A percentile compares a stretch with the other conserved stretches of the same genome.
Evolutionary conservation across 2,888 invertebrate genomes (phyloP).

Genomic region (Torymus tubicola): DNA sequence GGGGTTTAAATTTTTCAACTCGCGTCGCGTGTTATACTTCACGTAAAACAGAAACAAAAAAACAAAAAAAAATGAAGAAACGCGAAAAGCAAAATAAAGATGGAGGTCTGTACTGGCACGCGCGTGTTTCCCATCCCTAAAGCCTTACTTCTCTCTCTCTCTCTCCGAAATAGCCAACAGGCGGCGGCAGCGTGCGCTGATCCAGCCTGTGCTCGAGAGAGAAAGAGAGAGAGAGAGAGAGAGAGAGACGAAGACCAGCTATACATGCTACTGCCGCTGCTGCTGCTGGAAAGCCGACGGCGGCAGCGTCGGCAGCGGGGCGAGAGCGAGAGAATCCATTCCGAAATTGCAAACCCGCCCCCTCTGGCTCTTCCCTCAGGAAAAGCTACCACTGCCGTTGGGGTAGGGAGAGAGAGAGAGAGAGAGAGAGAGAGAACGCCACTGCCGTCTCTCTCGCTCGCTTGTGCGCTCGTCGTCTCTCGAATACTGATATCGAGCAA

Average conservation of each 20-base stretch:
- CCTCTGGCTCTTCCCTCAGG: constrained; percentile 69
- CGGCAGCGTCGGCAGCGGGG: constrained; percentile 44
- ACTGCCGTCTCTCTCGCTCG: constrained; percentile 58
- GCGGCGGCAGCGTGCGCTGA: constrained; percentile 62
- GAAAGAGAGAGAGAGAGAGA: background rate
- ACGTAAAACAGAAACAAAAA: constrained; percentile 18
- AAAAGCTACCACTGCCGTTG: constrained; percentile 67
- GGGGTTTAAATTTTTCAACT: constrained; percentile 48
- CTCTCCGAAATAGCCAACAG: constrained; percentile 54
- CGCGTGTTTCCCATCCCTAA: constrained; percentile 69
- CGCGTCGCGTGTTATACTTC: constrained; percentile 30
- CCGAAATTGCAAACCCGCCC: constrained; percentile 75
- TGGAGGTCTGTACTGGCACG: constrained; percentile 50
- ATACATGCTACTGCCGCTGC: background rate
- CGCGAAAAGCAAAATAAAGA: constrained; percentile 55
- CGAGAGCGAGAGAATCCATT: constrained; percentile 74
- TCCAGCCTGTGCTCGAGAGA: constrained; percentile 62
- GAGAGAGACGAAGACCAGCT: constrained; percentile 5
- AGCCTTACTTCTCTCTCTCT: constrained; percentile 38
- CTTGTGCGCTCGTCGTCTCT: constrained; percentile 66
- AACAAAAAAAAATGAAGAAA: constrained; percentile 2
- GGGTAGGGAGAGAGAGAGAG: background rate
- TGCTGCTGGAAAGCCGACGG: constrained; percentile 20
- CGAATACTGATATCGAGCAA: constrained; percentile 75
- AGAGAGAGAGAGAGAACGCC: constrained; percentile 36